Evolutionary conservation across 2,113 vertebrate species (phyloP).

Genomic region (Entosphenus tridentatus): DNA sequence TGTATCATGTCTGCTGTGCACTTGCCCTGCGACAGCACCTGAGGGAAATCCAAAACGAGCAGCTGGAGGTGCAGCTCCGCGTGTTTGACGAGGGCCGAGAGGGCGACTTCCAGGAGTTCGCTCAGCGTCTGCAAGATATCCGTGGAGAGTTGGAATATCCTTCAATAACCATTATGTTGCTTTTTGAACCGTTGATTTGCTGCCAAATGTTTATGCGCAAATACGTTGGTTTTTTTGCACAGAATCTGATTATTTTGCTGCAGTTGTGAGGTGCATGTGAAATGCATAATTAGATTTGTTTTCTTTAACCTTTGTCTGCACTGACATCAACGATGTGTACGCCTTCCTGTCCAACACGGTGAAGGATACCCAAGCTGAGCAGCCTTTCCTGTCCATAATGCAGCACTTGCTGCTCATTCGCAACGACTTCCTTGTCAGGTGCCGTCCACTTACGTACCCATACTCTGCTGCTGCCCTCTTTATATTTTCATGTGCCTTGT

Average conservation of each 20-base stretch:
- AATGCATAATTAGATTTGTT: conserved; percentile 7
- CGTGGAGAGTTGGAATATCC: conserved; percentile 2
- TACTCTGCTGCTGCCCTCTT: no score
- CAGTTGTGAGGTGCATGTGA: no score
- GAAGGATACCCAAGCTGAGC: conserved; percentile 1
- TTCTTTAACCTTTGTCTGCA: conserved; percentile 30
- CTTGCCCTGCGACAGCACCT: no score
- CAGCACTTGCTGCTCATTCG: conserved; percentile 2
- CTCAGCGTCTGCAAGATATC: background rate
- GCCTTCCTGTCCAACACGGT: background rate
- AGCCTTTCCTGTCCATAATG: background rate
- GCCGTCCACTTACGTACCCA: background rate
- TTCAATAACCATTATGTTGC: background rate
- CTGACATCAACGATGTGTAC: background rate
- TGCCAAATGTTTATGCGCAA: no score
- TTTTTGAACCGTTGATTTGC: no score
- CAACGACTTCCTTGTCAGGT: background rate
- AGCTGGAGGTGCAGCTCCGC: conserved; percentile 4
- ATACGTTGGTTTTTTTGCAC: no score
- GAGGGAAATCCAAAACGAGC: background rate
- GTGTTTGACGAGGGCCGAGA: conserved; percentile 3
- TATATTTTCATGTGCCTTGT: no score
- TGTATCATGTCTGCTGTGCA: no score
- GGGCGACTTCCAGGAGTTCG: background rate
- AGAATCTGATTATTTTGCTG: no score